Evolutionary conservation across 2,888 invertebrate genomes (phyloP).

Genomic region (Mimas tiliae): DNA sequence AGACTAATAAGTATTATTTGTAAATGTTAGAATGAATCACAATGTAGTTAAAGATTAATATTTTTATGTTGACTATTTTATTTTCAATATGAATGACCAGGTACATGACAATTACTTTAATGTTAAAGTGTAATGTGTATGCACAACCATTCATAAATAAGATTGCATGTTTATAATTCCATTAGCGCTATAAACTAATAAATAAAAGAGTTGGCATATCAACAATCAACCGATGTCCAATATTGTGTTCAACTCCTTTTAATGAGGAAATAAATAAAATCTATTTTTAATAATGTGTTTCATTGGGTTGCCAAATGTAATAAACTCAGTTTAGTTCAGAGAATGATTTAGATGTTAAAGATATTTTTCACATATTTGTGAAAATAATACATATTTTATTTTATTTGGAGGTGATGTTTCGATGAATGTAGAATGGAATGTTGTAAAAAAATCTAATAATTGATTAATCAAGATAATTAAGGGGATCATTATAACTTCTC

Average conservation of each 20-base stretch:
- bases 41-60: neutral
- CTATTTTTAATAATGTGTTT: slow-evolving; percentile 33
- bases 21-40: slow-evolving; percentile 22
- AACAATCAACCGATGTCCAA: slow-evolving; percentile 28
- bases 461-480: too few species aligned
- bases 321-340: neutral
- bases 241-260: slow-evolving; percentile 36
- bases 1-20: slow-evolving; percentile 35
- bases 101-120: slow-evolving; percentile 6
- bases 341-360: too few species aligned
- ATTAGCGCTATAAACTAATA: slow-evolving; percentile 1
- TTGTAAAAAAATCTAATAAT: too few species aligned
- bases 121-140: neutral
- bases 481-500: too few species aligned
- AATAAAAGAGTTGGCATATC: neutral
- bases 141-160: neutral
- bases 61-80: slow-evolving; percentile 14
- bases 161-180: neutral
- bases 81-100: slow-evolving; percentile 32
- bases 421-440: too few species aligned
- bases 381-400: too few species aligned
- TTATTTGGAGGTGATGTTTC: too few species aligned
- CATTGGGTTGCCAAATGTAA: slow-evolving; percentile 7
- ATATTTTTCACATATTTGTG: too few species aligned
- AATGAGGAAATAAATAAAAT: slow-evolving; percentile 34